A percentile compares a stretch with the other conserved stretches of the same genome.
These are phyloP conservation scores for Laterallus jamaicensis DNA, from an alignment of 2,113 vertebrate species.

Conservation along the genomic window DNA sequence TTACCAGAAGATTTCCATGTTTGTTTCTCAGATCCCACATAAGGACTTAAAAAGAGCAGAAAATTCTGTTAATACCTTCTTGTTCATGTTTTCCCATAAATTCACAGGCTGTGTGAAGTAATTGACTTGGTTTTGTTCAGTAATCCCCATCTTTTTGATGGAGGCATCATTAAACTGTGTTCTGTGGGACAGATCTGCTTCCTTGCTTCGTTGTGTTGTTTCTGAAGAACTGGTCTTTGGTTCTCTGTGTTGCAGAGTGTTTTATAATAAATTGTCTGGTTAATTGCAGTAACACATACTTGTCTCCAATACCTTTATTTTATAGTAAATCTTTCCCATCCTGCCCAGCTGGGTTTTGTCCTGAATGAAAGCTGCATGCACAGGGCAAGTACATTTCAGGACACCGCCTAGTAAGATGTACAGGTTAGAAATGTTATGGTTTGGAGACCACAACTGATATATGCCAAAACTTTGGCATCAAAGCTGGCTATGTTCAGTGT, in stretches of 20 bases:
- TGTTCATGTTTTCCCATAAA: neutral
- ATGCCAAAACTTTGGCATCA: neutral
- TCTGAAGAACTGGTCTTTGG: neutral
- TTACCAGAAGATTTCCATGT: neutral
- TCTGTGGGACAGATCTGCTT: neutral
- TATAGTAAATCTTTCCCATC: neutral
- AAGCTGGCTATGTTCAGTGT: neutral
- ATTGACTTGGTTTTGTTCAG: neutral
- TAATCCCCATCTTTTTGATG: neutral
- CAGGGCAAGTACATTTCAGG: neutral
- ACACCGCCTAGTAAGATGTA: neutral
- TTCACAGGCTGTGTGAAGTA: neutral
- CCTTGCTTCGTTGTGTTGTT: neutral
- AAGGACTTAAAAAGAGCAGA: neutral
- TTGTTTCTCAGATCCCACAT: neutral
- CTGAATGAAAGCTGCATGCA: neutral
- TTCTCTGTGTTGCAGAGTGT: neutral
- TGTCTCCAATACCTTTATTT: neutral
- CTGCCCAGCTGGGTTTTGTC: neutral
- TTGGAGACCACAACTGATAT: neutral
- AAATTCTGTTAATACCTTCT: neutral
- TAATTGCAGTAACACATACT: neutral
- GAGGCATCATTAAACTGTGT: neutral
- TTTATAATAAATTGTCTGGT: constrained; percentile 1
- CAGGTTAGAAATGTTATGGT: neutral